Evolutionary conservation across 2,113 vertebrate genomes (phyloP).

Genomic region (Acrocephalus kingi): DNA sequence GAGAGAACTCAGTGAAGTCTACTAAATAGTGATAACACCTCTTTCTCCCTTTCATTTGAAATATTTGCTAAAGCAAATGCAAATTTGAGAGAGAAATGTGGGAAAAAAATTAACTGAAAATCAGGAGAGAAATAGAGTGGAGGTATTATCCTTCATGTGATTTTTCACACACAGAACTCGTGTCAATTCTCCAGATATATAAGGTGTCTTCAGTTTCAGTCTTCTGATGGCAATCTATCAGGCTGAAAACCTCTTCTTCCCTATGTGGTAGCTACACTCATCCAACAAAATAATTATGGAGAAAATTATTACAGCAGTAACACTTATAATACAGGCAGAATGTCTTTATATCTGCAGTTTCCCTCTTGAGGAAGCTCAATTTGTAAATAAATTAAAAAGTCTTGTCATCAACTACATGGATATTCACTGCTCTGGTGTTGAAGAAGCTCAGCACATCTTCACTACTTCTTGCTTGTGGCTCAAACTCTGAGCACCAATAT

Average conservation of each 20-base stretch:
- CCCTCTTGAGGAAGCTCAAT: neutral
- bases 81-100: neutral
- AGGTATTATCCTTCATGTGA: neutral
- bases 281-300: neutral
- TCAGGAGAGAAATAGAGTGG: neutral
- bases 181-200: neutral
- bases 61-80: neutral
- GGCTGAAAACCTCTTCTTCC: neutral
- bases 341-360: neutral
- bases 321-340: neutral
- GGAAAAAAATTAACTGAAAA: neutral
- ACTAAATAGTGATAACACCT: neutral
- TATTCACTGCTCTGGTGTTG: neutral
- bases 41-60: neutral
- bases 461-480: neutral
- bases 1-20: neutral
- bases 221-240: neutral
- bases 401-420: neutral
- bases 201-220: neutral
- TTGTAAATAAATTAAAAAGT: neutral
- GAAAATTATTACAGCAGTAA: neutral
- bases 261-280: neutral
- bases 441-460: neutral
- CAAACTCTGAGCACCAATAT: neutral
- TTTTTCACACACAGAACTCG: neutral